Evolutionary conservation across 2,113 vertebrate genomes (phyloP).

Genomic region (Calyptommatus sinebrachiatus): DNA sequence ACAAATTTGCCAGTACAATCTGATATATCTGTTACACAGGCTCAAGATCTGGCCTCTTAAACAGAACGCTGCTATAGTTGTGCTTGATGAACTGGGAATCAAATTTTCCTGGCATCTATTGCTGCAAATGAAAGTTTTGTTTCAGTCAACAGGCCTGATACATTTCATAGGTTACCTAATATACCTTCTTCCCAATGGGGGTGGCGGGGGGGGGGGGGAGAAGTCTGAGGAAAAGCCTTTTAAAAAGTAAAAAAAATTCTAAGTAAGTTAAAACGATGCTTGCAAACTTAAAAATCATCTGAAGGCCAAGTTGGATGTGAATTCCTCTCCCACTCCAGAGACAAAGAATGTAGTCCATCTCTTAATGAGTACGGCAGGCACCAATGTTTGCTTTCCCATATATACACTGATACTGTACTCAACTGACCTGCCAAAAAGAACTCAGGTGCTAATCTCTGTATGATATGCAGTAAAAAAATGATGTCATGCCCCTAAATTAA

Average conservation of each 20-base stretch:
- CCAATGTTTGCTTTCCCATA: conserved; percentile 6
- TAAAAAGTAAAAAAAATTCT: background rate
- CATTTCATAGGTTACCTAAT: background rate
- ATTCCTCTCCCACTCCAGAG: background rate
- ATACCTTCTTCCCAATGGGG: too few species aligned
- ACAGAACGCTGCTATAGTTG: background rate
- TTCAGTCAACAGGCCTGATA: background rate
- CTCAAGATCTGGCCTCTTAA: too few species aligned
- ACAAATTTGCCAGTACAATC: too few species aligned
- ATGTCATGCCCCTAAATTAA: background rate
- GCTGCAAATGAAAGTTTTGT: background rate
- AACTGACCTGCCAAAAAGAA: background rate
- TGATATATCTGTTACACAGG: too few species aligned
- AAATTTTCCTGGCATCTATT: background rate
- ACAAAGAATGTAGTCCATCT: background rate
- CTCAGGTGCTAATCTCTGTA: conserved; percentile 9
- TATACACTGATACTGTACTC: background rate
- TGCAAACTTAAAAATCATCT: background rate
- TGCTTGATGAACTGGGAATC: background rate
- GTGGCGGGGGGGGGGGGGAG: background rate
- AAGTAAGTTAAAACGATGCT: background rate
- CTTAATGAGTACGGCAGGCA: background rate
- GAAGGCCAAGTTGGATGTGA: background rate
- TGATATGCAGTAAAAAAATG: background rate
- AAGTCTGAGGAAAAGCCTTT: background rate